A percentile compares a stretch with the other conserved stretches of the same genome.
Evolutionary conservation across 23 tunicate species (phyloP).

Genomic region (Botrylloides violaceus): DNA sequence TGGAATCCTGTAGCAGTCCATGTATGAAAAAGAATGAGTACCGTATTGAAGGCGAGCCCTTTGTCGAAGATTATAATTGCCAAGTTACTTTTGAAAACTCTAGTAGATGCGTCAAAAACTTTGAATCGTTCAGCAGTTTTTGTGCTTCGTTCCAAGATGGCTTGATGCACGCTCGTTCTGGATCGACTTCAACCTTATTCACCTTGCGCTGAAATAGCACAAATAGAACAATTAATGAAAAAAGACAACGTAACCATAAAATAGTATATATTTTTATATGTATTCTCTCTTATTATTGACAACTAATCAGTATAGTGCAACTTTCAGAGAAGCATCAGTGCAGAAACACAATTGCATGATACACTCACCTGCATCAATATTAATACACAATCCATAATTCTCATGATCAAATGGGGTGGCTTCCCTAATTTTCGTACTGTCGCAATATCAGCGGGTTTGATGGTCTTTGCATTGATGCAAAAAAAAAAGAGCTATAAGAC

Average conservation of each 20-base stretch:
- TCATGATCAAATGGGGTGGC: constrained; percentile 95
- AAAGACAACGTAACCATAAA: too few relatives aligned
- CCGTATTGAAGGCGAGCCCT: background rate
- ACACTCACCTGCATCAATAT: constrained; percentile 72
- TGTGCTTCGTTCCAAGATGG: constrained; percentile 93
- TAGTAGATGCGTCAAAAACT: constrained; percentile 65
- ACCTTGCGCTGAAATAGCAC: constrained; percentile 33
- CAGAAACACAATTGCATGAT: too few relatives aligned
- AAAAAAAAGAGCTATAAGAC: background rate
- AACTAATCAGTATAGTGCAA: too few relatives aligned
- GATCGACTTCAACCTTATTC: constrained; percentile 74
- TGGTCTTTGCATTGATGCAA: too few relatives aligned
- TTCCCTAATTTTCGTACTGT: constrained; percentile 95
- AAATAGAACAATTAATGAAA: too few relatives aligned
- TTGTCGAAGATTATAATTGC: background rate
- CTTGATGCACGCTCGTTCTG: constrained; percentile 72
- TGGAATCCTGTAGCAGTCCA: constrained; percentile 75
- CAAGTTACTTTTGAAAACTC: constrained; percentile 57
- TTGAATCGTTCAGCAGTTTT: constrained; percentile 83
- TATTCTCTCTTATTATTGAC: too few relatives aligned
- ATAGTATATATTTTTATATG: too few relatives aligned
- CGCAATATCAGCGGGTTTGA: constrained; percentile 92
- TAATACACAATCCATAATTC: constrained; percentile 89
- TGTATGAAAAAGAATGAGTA: too few relatives aligned
- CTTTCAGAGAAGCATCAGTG: too few relatives aligned